These are phyloP conservation scores for Dolichotis patagonum DNA, from an alignment of 2,113 vertebrate species.

Conservation along the genomic window DNA sequence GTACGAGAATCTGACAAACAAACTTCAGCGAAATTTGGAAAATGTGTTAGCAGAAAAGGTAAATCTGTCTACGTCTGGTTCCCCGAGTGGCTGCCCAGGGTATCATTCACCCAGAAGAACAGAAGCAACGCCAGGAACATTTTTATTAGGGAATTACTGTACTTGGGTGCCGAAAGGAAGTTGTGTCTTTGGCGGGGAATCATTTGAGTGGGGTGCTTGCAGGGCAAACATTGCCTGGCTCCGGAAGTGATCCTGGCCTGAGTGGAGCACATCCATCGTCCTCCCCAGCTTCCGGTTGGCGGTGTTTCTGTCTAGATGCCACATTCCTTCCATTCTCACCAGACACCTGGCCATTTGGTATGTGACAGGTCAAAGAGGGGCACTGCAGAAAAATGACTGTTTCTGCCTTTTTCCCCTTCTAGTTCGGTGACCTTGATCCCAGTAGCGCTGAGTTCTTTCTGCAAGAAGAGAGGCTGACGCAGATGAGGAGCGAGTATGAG, in stretches of 20 bases:
- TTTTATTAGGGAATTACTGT: neutral
- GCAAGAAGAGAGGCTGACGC: conserved; percentile 93
- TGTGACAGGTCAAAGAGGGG: conserved; percentile 42
- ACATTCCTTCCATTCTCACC: conserved; percentile 59
- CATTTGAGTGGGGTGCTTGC: neutral
- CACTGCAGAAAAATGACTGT: neutral
- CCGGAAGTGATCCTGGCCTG: neutral
- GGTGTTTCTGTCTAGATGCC: conserved; percentile 31
- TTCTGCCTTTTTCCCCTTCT: conserved; percentile 44
- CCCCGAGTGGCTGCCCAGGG: neutral
- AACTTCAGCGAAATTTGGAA: conserved; percentile 93
- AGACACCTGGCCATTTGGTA: conserved; percentile 34
- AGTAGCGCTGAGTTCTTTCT: conserved; percentile 92
- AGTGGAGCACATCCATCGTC: neutral
- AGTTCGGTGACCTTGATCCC: conserved; percentile 96
- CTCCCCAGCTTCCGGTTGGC: neutral
- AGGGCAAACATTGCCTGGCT: neutral
- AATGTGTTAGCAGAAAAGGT: conserved; percentile 94
- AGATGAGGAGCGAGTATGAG: conserved; percentile 91
- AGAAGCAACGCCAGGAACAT: neutral
- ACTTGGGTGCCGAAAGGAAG: neutral
- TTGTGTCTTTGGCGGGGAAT: neutral
- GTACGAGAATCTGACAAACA: conserved; percentile 89
- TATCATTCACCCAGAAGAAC: neutral
- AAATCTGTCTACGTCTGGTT: conserved; percentile 57